These are phyloP conservation scores for Melanostoma scalare DNA, from an alignment of 2,888 invertebrate genomes.

Conservation along the genomic window DNA sequence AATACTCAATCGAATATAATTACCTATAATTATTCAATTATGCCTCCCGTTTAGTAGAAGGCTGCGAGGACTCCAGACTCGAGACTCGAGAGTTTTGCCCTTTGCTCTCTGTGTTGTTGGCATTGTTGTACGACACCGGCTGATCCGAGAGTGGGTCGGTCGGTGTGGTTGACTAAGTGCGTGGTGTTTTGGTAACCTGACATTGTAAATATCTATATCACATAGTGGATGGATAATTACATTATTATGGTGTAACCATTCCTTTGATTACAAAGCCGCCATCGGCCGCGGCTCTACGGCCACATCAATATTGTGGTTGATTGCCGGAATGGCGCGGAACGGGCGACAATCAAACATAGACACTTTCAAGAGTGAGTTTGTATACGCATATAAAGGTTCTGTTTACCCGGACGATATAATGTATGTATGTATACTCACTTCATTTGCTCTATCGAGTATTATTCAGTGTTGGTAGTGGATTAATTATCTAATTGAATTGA, in stretches of 20 bases:
- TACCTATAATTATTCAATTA: conserved; percentile 72
- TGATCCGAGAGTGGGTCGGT: conserved; percentile 39
- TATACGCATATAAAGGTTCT: too few species aligned
- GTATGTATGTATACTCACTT: conserved; percentile 11
- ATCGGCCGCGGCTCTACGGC: conserved; percentile 35
- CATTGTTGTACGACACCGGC: conserved; percentile 2
- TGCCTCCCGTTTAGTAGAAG: conserved; percentile 28
- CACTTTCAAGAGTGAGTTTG: conserved; percentile 41
- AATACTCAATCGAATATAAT: conserved; percentile 69
- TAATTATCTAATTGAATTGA: conserved; percentile 70
- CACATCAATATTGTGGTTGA: conserved; percentile 27
- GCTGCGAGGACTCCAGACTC: not conserved
- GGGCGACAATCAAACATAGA: conserved; percentile 28
- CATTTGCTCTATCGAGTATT: conserved; percentile 7
- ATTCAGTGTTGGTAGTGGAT: conserved; percentile 45
- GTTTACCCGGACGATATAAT: not conserved
- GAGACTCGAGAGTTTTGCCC: not conserved
- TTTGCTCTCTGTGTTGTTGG: not conserved
- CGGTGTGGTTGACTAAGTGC: conserved; percentile 57
- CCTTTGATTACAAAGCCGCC: conserved; percentile 59
- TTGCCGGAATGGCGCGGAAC: not conserved
- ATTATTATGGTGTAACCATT: conserved; percentile 68
- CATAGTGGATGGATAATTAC: conserved; percentile 67
- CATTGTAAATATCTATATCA: conserved; percentile 41
- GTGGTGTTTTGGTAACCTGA: conserved; percentile 59